Evolutionary conservation across 1,140 invertebrate genomes (phyloP).

Genomic region (Andricus grossulariae): DNA sequence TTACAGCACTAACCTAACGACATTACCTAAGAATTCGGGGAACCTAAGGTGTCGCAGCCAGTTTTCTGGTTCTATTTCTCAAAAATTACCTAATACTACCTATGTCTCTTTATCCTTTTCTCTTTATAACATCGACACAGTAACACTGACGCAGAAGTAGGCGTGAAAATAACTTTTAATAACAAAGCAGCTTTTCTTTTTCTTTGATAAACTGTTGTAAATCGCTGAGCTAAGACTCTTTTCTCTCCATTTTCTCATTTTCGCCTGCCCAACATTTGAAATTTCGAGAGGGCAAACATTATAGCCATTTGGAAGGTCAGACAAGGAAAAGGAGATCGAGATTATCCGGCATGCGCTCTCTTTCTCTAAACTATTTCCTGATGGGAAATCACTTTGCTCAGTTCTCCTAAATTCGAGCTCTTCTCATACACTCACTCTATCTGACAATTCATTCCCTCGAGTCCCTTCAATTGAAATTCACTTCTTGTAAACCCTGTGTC

Average conservation of each 20-base stretch:
- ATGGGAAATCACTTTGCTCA: slow-evolving; percentile 5
- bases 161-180: slow-evolving; percentile 2
- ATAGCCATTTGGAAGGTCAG: slow-evolving; percentile 10
- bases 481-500: slow-evolving; percentile 55
- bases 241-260: background rate
- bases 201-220: too few species aligned
- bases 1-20: slow-evolving; percentile 34
- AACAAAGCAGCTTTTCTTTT: background rate
- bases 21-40: slow-evolving; percentile 46
- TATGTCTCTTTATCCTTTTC: slow-evolving; percentile 37
- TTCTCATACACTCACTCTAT: background rate
- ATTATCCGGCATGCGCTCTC: slow-evolving; percentile 11
- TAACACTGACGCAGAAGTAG: slow-evolving; percentile 13
- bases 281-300: background rate
- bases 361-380: slow-evolving; percentile 20
- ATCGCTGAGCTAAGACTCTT: slow-evolving; percentile 23
- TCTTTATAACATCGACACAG: slow-evolving; percentile 25
- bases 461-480: background rate
- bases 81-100: slow-evolving; percentile 30
- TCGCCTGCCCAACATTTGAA: too few species aligned
- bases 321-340: slow-evolving; percentile 20
- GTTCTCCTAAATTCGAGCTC: slow-evolving; percentile 5
- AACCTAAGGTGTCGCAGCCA: too few species aligned
- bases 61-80: slow-evolving; percentile 35
- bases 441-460: background rate